Conservation (phyloP, 2,888 invertebrate species). For the Tetranychus piercei region DNA sequence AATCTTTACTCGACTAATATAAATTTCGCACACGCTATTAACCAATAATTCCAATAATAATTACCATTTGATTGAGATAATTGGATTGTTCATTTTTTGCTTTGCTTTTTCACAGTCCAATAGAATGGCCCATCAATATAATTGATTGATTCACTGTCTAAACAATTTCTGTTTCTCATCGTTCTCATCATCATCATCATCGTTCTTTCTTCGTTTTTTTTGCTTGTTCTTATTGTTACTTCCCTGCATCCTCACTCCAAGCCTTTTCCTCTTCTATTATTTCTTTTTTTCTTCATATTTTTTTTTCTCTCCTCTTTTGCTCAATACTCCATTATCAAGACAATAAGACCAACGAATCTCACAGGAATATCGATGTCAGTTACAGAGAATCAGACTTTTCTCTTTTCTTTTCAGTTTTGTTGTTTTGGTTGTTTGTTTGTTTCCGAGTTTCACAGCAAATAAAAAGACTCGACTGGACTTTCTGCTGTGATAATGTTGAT, state of each 20-base stretch:
- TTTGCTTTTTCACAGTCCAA: not conserved
- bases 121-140: not conserved
- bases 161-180: conserved; percentile 2
- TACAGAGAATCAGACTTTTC: not conserved
- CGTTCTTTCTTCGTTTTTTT: not conserved
- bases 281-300: not conserved
- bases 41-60: not conserved
- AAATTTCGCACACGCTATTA: not conserved
- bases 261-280: not conserved
- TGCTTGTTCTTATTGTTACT: not conserved
- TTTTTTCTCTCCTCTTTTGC: not conserved
- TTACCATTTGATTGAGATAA: not conserved
- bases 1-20: too few relatives aligned
- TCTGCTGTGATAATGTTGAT: too few relatives aligned
- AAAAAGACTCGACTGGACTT: not conserved
- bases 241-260: not conserved
- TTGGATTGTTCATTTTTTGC: not conserved
- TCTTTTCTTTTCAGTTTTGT: not conserved
- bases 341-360: not conserved
- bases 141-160: not conserved
- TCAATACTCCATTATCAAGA: not conserved
- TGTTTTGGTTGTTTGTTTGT: not conserved
- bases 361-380: not conserved
- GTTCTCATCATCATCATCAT: not conserved
- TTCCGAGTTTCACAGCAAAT: not conserved